Evolutionary conservation across 2,888 invertebrate species (phyloP), one percentile per base, ranked within the genome.

Genomic region (Melieria omissa): DNA sequence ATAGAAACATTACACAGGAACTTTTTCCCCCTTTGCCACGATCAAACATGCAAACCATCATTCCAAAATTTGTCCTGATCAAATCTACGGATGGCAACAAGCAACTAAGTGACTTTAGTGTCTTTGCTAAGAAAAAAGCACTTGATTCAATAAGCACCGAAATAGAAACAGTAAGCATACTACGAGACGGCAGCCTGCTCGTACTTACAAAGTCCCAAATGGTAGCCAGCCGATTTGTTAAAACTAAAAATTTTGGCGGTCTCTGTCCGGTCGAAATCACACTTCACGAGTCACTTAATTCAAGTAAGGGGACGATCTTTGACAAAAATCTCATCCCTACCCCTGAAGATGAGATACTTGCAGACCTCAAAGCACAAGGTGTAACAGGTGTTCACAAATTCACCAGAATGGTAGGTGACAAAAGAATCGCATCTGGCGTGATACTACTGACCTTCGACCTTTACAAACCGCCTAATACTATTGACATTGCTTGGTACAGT

Each of bases 401-500:
- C 49, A 65, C 71, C 6, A 46, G 5, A 5, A 65, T 14, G 10
- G 58, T 52, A 52, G 57, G 64, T 58, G 64, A 57, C 4, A 72
- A 67, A 8, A 16, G 57, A 10, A 29, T n/a, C 44, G 58, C 67
- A 58, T 64, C 67, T 7, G 75, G 70, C 4, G n/a, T 62, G 14
- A 70, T 72, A n/a, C 52, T 70, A n/a, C 46, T 75, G 9, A 75
- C 72, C 2, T 75, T 74, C 42, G 67, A 75, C 44, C 42, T 70
- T 9, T 73, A 64, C 62, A 60, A 65, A 46, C 62, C 71, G 6
- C 70, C 72, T 5, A 63, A 16, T 4, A 29, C 58, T 4, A 46
- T 71, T 7, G 62, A 74, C 42, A 55, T 72, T 5, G 72, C 65
- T 42, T 71, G 70, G 72, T 73, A 74, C 42, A 72, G 63, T 16